Evolutionary conservation across 2,113 vertebrate species (phyloP).

Genomic region (Centropristis striata): DNA sequence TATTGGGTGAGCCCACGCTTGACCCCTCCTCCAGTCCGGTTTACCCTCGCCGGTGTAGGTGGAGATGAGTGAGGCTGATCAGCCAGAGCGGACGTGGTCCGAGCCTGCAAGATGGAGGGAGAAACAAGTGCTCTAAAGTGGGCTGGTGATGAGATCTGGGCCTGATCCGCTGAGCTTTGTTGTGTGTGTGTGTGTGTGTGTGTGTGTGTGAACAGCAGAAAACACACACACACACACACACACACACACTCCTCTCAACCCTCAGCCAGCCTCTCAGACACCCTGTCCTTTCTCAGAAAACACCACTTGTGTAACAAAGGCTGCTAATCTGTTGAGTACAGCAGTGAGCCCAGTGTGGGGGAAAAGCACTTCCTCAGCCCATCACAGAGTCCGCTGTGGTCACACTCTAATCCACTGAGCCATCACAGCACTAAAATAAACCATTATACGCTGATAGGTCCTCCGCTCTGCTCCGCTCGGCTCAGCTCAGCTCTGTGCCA

Average conservation of each 20-base stretch:
- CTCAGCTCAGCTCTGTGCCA: not conserved
- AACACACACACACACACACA: constrained; percentile 4
- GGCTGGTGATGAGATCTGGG: constrained; percentile 64
- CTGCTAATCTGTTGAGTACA: constrained; percentile 78
- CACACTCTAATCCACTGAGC: constrained; percentile 75
- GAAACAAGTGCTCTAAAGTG: constrained; percentile 43
- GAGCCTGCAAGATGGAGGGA: constrained; percentile 53
- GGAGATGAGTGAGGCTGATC: constrained; percentile 46
- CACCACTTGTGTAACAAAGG: constrained; percentile 76
- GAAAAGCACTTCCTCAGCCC: constrained; percentile 67
- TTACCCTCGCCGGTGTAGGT: constrained; percentile 9
- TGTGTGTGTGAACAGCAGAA: not conserved
- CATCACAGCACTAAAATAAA: constrained; percentile 74
- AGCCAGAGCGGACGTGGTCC: not conserved
- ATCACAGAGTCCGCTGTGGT: constrained; percentile 68
- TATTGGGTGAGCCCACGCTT: constrained; percentile 70
- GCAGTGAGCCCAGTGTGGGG: constrained; percentile 57
- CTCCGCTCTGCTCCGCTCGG: constrained; percentile 26
- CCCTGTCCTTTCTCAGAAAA: constrained; percentile 71
- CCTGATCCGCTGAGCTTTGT: constrained; percentile 54
- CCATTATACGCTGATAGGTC: constrained; percentile 60
- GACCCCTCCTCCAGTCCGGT: constrained; percentile 52
- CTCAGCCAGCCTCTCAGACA: constrained; percentile 67
- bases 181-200: constrained; percentile 21
- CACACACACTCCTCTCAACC: constrained; percentile 50